Percentiles rank a stretch among this genome's conserved stretches.
phyloP scores from a whole-genome alignment of 1,140 invertebrate genomes.

The Penaeus indicus region DNA sequence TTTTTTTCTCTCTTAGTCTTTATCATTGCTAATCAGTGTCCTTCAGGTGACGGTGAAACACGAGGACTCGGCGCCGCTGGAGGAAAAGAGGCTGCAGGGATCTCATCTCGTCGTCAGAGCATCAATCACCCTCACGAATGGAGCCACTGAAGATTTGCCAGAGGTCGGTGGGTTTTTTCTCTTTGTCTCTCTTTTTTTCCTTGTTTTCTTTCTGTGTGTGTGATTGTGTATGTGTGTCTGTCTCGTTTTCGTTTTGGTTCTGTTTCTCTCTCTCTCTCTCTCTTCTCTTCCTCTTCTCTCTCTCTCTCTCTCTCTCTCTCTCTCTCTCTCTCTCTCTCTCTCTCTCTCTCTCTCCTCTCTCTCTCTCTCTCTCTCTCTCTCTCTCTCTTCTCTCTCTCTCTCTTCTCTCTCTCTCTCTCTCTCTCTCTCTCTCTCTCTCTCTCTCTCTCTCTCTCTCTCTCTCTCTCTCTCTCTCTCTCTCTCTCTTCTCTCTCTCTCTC shows the following conservation, averaged over 20 bases:
- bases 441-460: conserved; percentile 32
- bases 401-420: neutral
- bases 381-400: neutral
- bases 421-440: neutral
- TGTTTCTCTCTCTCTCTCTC: neutral
- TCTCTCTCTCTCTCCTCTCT: conserved; percentile 28
- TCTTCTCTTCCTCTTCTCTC: neutral
- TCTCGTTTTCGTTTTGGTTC: neutral
- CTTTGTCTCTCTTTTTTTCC: neutral
- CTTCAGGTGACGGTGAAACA: conserved; percentile 36
- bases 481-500: neutral
- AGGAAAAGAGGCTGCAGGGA: conserved; percentile 8
- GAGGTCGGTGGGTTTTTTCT: conserved; percentile 3
- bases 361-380: too few relatives aligned
- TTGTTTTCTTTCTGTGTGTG: neutral
- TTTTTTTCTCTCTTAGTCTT: too few relatives aligned
- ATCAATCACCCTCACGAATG: conserved; percentile 13
- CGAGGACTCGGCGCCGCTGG: conserved; percentile 42
- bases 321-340: conserved; percentile 15
- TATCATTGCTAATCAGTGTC: too few relatives aligned
- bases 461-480: neutral
- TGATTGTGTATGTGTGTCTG: too few relatives aligned
- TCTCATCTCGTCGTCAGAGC: conserved; percentile 34
- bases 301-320: neutral
- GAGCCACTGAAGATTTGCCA: conserved; percentile 5